A percentile compares a stretch with the other conserved stretches of the same genome.
Conservation (phyloP, 2,113 vertebrate species). For the Osmerus eperlanus region DNA sequence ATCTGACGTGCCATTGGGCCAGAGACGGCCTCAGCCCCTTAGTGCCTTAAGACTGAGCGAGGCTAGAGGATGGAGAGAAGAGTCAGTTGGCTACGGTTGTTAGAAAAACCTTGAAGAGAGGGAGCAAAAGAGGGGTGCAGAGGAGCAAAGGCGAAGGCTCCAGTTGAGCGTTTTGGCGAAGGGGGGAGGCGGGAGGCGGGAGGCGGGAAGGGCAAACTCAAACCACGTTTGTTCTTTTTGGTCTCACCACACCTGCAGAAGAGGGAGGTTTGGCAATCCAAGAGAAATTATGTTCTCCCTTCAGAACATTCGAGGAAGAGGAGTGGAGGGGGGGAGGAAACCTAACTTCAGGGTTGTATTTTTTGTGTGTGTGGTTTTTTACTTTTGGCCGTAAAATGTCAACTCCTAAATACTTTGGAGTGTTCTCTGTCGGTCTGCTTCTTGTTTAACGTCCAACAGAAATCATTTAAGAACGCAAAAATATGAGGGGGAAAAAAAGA, state of each 20-base stretch:
- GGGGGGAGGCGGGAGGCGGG: slow-evolving; percentile 5
- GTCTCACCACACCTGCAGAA: slow-evolving; percentile 54
- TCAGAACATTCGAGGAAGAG: slow-evolving; percentile 39
- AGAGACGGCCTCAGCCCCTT: slow-evolving; percentile 40
- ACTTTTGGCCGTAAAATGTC: slow-evolving; percentile 41
- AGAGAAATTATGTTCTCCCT: slow-evolving; percentile 55
- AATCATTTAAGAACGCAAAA: slow-evolving; percentile 12
- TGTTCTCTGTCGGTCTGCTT: slow-evolving; percentile 46
- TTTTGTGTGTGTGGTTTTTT: slow-evolving; percentile 43
- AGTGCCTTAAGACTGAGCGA: slow-evolving; percentile 31
- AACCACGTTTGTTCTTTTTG: slow-evolving; percentile 49
- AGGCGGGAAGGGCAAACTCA: slow-evolving; percentile 46
- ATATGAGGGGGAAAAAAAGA: neutral
- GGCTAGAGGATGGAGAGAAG: neutral
- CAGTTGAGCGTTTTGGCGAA: slow-evolving; percentile 45
- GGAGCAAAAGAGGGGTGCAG: slow-evolving; percentile 23
- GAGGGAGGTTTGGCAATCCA: slow-evolving; percentile 45
- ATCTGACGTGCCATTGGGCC: slow-evolving; percentile 28
- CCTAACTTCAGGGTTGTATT: slow-evolving; percentile 44
- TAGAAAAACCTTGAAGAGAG: neutral
- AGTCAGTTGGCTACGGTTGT: slow-evolving; percentile 1
- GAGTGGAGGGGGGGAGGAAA: slow-evolving; percentile 23
- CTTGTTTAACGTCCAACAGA: slow-evolving; percentile 43
- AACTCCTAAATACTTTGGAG: slow-evolving; percentile 46
- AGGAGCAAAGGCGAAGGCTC: slow-evolving; percentile 12